Evolutionary conservation across 2,797 vertebrate genomes (phyloP).

Genomic region (Parauchenoglanis punctatus): DNA sequence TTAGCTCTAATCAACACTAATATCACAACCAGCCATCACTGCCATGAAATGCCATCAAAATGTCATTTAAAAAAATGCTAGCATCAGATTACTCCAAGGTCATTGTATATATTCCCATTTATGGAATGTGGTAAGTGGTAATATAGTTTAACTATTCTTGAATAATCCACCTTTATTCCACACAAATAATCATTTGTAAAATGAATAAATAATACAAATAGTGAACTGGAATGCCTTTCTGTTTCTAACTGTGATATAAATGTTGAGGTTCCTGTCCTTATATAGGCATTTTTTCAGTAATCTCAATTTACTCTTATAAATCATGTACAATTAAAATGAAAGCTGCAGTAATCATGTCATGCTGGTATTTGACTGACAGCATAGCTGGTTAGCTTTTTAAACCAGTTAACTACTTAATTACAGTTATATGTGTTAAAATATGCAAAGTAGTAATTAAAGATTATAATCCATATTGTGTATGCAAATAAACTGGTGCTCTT

Average conservation of each 20-base stretch:
- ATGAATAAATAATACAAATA: background rate
- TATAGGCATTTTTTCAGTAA: background rate
- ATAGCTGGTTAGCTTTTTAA: background rate
- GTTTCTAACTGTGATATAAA: background rate
- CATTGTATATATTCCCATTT: background rate
- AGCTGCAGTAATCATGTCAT: background rate
- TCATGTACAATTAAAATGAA: background rate
- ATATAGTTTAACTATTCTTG: background rate
- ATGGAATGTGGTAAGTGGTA: background rate
- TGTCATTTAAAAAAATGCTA: background rate
- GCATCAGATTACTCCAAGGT: background rate
- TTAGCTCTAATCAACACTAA: background rate
- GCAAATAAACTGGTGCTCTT: background rate
- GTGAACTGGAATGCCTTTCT: background rate
- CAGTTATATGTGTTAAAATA: background rate
- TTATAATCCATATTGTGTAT: background rate
- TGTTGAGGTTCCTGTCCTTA: background rate
- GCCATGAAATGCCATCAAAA: background rate
- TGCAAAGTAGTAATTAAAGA: background rate
- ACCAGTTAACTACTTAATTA: background rate
- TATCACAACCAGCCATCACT: background rate
- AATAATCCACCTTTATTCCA: background rate
- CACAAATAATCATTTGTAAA: too few species aligned
- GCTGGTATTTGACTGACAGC: background rate
- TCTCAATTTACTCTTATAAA: background rate